Conservation (phyloP, 2,888 invertebrate genomes). For the Pandemis heparana region DNA sequence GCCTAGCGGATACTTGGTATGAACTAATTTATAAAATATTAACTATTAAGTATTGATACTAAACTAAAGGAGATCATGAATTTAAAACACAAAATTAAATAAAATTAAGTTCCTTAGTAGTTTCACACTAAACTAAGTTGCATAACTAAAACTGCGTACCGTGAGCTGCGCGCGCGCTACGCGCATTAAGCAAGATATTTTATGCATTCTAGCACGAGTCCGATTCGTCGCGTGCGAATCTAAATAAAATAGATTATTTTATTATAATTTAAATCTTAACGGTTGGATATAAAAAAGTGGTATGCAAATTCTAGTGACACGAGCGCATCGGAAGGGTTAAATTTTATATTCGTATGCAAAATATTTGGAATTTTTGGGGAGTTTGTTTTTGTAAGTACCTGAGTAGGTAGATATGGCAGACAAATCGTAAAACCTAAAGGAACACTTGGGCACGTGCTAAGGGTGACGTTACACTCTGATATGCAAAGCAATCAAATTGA, state of each 20-base stretch:
- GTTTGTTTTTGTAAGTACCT: constrained; percentile 4
- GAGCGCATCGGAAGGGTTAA: constrained; percentile 41
- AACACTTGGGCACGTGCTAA: not conserved
- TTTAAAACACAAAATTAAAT: not conserved
- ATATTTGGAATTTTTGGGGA: constrained; percentile 28
- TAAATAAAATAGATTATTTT: constrained; percentile 36
- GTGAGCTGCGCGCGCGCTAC: not conserved
- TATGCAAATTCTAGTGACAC: constrained; percentile 39
- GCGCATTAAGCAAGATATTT: constrained; percentile 12
- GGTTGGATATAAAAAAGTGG: constrained; percentile 31
- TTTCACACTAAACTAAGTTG: not conserved
- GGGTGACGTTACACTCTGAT: constrained; percentile 31
- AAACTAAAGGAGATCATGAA: no score
- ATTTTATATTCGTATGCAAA: constrained; percentile 41
- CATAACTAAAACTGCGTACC: not conserved
- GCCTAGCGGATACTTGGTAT: not conserved
- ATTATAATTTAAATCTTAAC: constrained; percentile 41
- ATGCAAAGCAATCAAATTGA: constrained; percentile 52
- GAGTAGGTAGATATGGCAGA: not conserved
- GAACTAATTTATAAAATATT: not conserved
- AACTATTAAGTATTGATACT: not conserved
- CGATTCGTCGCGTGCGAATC: constrained; percentile 33
- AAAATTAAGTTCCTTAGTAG: not conserved
- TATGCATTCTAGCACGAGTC: constrained; percentile 35
- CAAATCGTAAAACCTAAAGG: not conserved